phyloP scores from a whole-genome alignment of 2,888 invertebrate species.

The Drosophila mettleri region DNA sequence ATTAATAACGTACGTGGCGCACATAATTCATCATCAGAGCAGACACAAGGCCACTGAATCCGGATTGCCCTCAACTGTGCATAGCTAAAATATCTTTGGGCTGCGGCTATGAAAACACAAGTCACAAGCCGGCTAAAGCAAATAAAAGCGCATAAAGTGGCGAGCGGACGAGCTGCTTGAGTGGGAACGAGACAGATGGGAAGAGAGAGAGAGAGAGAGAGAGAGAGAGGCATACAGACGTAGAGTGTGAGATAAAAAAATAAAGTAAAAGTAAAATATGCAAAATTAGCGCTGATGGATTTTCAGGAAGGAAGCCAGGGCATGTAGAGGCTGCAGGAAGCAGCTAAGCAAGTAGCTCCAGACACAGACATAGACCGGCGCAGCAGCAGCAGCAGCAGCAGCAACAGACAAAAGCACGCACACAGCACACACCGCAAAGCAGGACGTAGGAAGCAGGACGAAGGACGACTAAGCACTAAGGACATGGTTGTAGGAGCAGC shows the following conservation, averaged over 20 bases:
- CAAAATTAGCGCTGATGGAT: slow-evolving; percentile 82
- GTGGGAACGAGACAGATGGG: neutral
- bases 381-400: too few relatives aligned
- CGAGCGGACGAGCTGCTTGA: slow-evolving; percentile 18
- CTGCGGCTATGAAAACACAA: slow-evolving; percentile 64
- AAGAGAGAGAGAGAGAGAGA: slow-evolving; percentile 15
- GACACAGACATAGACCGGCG: slow-evolving; percentile 40
- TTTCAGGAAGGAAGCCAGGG: slow-evolving; percentile 74
- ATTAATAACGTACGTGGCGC: slow-evolving; percentile 82
- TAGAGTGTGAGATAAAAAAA: slow-evolving; percentile 16
- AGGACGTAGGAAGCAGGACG: neutral
- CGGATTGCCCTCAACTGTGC: slow-evolving; percentile 29
- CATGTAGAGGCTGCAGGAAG: slow-evolving; percentile 66
- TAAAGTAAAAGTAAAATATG: slow-evolving; percentile 71
- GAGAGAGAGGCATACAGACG: neutral
- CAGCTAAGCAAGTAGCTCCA: slow-evolving; percentile 74
- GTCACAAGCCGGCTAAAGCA: slow-evolving; percentile 74
- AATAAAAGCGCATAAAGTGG: slow-evolving; percentile 59
- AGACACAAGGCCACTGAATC: slow-evolving; percentile 49
- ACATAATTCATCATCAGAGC: slow-evolving; percentile 78
- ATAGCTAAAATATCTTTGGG: slow-evolving; percentile 51
- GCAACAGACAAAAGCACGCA: slow-evolving; percentile 29
- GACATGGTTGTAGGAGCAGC: slow-evolving; percentile 9
- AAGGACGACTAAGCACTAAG: slow-evolving; percentile 1
- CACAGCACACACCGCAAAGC: slow-evolving; percentile 27